Conservation (phyloP, 1,140 invertebrate genomes). For the Trinorchestia longiramus region DNA sequence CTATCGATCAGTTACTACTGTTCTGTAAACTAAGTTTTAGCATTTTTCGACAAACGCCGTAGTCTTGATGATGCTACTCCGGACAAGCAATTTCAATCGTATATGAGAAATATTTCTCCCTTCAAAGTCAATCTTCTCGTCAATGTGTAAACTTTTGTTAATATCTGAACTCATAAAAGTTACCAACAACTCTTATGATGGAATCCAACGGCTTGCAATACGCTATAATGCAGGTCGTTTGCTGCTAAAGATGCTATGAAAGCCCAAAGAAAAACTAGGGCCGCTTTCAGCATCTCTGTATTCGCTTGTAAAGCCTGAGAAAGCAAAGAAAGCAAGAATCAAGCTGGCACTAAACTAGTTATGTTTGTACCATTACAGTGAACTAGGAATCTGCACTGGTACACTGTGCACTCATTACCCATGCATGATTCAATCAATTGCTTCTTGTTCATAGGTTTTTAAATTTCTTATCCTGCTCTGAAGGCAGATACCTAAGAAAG, state of each 20-base stretch:
- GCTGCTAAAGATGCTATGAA: not conserved
- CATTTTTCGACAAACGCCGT: not conserved
- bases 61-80: not conserved
- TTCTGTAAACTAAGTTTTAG: not conserved
- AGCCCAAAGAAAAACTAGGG: not conserved
- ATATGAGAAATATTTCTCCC: not conserved
- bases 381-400: no score
- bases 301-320: not conserved
- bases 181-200: not conserved
- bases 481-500: no score
- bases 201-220: not conserved
- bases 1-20: not conserved
- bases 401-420: no score
- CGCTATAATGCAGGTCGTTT: not conserved
- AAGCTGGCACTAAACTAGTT: no score
- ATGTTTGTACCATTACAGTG: no score
- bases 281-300: not conserved
- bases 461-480: no score
- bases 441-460: no score
- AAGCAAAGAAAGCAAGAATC: not conserved
- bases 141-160: not conserved
- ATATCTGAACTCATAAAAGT: not conserved
- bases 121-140: slow-evolving; percentile 1
- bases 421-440: no score
- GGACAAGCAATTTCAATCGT: not conserved